A percentile compares a stretch with the other conserved stretches of the same genome.
These are phyloP conservation scores for Meiosimyza platycephala DNA, from an alignment of 2,888 invertebrate genomes.

Conservation along the genomic window DNA sequence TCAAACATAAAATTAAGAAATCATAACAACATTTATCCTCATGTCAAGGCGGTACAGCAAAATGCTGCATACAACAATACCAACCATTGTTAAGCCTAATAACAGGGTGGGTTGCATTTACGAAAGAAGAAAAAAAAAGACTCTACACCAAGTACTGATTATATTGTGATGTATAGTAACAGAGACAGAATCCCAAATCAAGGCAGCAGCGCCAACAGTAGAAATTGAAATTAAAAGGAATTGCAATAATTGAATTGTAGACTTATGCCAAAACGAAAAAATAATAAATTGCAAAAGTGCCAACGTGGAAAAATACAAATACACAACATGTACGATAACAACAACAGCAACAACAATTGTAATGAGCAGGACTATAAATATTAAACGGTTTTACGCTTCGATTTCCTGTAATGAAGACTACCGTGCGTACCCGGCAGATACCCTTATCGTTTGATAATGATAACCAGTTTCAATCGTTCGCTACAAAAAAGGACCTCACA, in stretches of 20 bases:
- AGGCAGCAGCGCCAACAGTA: neutral
- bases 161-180: neutral
- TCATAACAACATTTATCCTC: slow-evolving; percentile 58
- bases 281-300: slow-evolving; percentile 16
- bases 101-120: slow-evolving; percentile 45
- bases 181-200: neutral
- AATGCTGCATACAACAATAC: slow-evolving; percentile 9
- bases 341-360: slow-evolving; percentile 18
- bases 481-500: slow-evolving; percentile 22
- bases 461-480: neutral
- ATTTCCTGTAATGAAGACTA: slow-evolving; percentile 2
- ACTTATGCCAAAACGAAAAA: slow-evolving; percentile 1
- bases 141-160: too few species aligned
- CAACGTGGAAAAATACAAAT: slow-evolving; percentile 15
- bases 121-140: neutral
- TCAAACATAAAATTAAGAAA: slow-evolving; percentile 61
- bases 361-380: slow-evolving; percentile 24
- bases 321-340: slow-evolving; percentile 17
- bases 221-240: neutral
- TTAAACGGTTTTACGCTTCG: slow-evolving; percentile 33
- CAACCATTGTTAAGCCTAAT: slow-evolving; percentile 46
- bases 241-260: slow-evolving; percentile 25
- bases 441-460: slow-evolving; percentile 8
- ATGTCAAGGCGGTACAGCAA: slow-evolving; percentile 34
- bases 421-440: neutral